Evolutionary conservation across 1,140 invertebrate species (phyloP), one percentile per base, ranked within the genome.

Genomic region (Lithobius niger): DNA sequence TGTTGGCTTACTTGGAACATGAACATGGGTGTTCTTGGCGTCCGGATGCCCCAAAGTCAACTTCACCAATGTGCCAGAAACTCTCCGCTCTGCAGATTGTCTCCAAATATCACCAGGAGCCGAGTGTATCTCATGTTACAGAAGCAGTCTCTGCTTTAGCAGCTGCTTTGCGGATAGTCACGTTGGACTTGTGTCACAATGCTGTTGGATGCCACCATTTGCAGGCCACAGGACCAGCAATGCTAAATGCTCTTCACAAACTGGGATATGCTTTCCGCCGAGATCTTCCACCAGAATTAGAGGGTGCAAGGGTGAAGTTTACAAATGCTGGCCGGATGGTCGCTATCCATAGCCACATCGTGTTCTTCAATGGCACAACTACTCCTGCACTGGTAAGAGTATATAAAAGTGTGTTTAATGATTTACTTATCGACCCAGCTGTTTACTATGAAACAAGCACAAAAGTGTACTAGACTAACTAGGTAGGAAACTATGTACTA

Each of bases 81-180:
- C 51, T n/a, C 22, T 54, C n/a, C 55, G 52, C 2, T n/a, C n/a
- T n/a, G n/a, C n/a, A n/a, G n/a, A n/a, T n/a, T n/a, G n/a, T n/a
- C n/a, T n/a, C n/a, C n/a, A 49, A 27, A 27, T 58, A 54, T 47
- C 55, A 54, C 10, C 58, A 59, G 49, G 56, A 58, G 28, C 49
- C 58, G 4, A 19, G n/a, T 42, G 43, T 49, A 31, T 50, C 53
- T 3, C 44, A 65, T 60, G 61, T 67, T 2, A 59, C 60, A n/a
- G 65, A 62, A 50, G 66, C 64, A 3, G 62, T 66, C 3, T 67
- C 65, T 18, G 65, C 65, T 6, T 65, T 64, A n/a, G 66, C 65
- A n/a, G 65, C 66, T 10, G 65, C 64, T 10, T 54, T 66, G 10
- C 52, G 62, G 10, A 40, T 67, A 15, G 57, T 63, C 22, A 61